These are phyloP conservation scores for Tachysurus fulvidraco DNA, from an alignment of 2,113 vertebrate species.

Conservation along the genomic window DNA sequence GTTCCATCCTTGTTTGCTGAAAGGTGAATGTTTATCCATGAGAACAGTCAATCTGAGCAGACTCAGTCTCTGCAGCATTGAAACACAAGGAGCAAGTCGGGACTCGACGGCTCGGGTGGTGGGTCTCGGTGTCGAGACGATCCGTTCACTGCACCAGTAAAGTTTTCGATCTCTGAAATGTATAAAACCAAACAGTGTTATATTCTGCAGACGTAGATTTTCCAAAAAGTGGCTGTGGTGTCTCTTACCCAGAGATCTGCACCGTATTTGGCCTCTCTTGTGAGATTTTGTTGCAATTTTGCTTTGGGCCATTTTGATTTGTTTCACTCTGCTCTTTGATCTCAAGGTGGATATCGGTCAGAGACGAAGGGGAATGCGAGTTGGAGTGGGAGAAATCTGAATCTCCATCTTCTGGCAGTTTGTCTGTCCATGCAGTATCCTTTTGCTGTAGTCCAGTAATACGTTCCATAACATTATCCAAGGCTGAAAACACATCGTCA, in stretches of 20 bases:
- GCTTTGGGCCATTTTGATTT: slow-evolving; percentile 27
- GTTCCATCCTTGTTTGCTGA: slow-evolving; percentile 87
- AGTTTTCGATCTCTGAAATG: slow-evolving; percentile 62
- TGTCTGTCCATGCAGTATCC: slow-evolving; percentile 79
- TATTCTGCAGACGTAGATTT: not conserved
- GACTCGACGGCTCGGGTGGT: slow-evolving; percentile 62
- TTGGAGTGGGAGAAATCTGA: slow-evolving; percentile 72
- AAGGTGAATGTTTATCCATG: slow-evolving; percentile 86
- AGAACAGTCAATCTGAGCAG: slow-evolving; percentile 82
- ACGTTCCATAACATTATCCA: slow-evolving; percentile 80
- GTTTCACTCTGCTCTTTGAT: slow-evolving; percentile 62
- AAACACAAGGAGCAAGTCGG: slow-evolving; percentile 75
- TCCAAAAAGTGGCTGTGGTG: not conserved
- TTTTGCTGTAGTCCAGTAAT: slow-evolving; percentile 78
- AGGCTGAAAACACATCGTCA: slow-evolving; percentile 79
- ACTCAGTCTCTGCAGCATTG: slow-evolving; percentile 79
- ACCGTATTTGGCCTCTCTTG: slow-evolving; percentile 45
- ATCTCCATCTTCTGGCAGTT: slow-evolving; percentile 73
- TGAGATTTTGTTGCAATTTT: slow-evolving; percentile 51
- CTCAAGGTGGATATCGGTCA: slow-evolving; percentile 72
- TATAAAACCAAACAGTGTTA: slow-evolving; percentile 37
- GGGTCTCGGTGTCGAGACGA: slow-evolving; percentile 52
- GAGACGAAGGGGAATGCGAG: slow-evolving; percentile 69
- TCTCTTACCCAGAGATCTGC: slow-evolving; percentile 60
- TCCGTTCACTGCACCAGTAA: slow-evolving; percentile 72